These are phyloP conservation scores for Cyclophora punctaria DNA, from an alignment of 2,888 invertebrate genomes.

Conservation along the genomic window DNA sequence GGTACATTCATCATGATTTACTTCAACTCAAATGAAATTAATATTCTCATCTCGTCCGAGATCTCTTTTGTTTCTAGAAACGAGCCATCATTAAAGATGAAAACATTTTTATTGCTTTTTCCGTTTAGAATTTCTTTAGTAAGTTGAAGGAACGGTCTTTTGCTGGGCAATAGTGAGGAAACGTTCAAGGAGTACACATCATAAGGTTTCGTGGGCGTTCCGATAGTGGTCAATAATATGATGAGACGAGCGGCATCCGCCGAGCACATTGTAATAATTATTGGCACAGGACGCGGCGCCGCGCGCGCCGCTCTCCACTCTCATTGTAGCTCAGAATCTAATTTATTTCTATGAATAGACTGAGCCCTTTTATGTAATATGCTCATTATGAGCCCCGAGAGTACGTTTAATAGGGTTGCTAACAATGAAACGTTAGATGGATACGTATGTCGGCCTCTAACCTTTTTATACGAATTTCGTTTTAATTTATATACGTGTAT, in stretches of 20 bases:
- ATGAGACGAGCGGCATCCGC: not conserved
- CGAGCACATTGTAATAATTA: constrained; percentile 9
- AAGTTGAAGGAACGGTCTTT: no score
- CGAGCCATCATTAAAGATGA: no score
- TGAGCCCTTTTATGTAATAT: constrained; percentile 49
- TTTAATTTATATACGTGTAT: constrained; percentile 13
- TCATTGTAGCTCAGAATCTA: constrained; percentile 43
- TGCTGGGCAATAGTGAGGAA: no score
- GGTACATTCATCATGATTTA: no score
- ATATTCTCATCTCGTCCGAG: no score
- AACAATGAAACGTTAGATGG: constrained; percentile 24
- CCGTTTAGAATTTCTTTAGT: no score
- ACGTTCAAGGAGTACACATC: no score
- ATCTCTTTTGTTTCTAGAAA: no score
- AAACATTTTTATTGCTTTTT: no score
- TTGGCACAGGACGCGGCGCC: constrained; percentile 3
- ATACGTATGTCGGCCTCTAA: constrained; percentile 14
- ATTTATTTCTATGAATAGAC: constrained; percentile 54
- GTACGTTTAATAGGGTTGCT: constrained; percentile 33
- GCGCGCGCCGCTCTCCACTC: constrained; percentile 5
- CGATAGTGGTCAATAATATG: not conserved
- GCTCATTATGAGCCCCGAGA: constrained; percentile 41
- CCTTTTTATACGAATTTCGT: constrained; percentile 12
- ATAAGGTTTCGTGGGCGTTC: not conserved
- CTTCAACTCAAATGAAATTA: no score